Conservation (phyloP, 30 jellyfish, hydroid and myxozoan species). For the Catostylus mosaicus region DNA sequence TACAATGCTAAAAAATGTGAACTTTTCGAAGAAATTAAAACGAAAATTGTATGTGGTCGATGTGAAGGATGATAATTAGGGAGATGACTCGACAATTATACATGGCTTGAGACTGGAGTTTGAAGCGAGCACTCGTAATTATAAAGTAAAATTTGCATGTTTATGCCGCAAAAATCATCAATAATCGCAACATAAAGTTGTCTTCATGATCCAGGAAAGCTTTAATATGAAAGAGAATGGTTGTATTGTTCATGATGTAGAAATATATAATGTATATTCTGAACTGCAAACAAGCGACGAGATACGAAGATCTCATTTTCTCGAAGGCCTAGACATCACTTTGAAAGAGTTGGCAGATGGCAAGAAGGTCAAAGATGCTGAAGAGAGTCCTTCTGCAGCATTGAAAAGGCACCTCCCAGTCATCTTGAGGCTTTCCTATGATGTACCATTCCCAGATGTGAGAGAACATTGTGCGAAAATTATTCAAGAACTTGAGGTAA, state of each 20-base stretch:
- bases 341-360: slow-evolving; percentile 76
- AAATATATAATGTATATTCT: slow-evolving; percentile 51
- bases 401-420: slow-evolving; percentile 71
- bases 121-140: background rate
- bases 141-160: background rate
- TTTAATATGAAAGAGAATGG: slow-evolving; percentile 86
- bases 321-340: slow-evolving; percentile 80
- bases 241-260: slow-evolving; percentile 51
- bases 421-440: slow-evolving; percentile 81
- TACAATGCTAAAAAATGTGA: too few species aligned
- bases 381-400: slow-evolving; percentile 37
- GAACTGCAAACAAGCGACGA: slow-evolving; percentile 95
- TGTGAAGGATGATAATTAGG: background rate
- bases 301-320: slow-evolving; percentile 70
- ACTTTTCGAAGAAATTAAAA: too few species aligned
- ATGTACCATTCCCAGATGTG: slow-evolving; percentile 96
- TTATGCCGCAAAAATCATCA: slow-evolving; percentile 15
- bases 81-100: background rate
- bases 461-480: slow-evolving; percentile 86
- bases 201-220: slow-evolving; percentile 32
- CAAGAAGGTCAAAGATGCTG: slow-evolving; percentile 41
- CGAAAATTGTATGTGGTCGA: background rate
- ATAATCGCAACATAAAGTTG: background rate
- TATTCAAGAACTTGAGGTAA: slow-evolving; percentile 90
- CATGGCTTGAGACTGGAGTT: slow-evolving; percentile 3